phyloP scores from a whole-genome alignment of 2,113 vertebrate species.

The Hydrochoerus hydrochaeris region DNA sequence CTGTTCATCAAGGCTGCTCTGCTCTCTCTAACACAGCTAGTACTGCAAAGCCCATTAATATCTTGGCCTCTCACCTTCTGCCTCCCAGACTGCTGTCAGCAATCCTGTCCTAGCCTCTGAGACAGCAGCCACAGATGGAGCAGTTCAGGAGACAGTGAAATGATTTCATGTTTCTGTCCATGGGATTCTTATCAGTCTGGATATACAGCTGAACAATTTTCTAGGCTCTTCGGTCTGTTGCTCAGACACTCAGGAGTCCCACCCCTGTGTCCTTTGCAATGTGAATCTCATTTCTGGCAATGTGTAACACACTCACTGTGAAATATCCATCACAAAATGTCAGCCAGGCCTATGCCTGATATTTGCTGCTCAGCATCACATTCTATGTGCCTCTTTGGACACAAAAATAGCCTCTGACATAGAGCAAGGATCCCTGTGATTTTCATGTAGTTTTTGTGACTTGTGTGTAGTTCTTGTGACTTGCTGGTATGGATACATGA shows the following conservation, averaged over 20 bases:
- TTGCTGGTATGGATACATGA: neutral
- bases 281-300: neutral
- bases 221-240: constrained; percentile 19
- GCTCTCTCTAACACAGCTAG: neutral
- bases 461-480: neutral
- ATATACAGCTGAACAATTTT: neutral
- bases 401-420: neutral
- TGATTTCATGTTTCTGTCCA: neutral
- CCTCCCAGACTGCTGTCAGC: neutral
- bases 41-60: constrained; percentile 19
- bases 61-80: constrained; percentile 24
- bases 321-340: neutral
- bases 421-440: neutral
- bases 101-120: fast-evolving
- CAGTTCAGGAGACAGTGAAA: neutral
- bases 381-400: neutral
- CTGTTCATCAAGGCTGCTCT: neutral
- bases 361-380: neutral
- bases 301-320: neutral
- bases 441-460: neutral
- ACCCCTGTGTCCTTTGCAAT: neutral
- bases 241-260: constrained; percentile 48
- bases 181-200: neutral
- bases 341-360: neutral
- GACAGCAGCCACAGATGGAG: neutral